Percentiles rank a stretch among this genome's conserved stretches.
Evolutionary conservation across 1,140 invertebrate genomes (phyloP).

Genomic region (Musca domestica): DNA sequence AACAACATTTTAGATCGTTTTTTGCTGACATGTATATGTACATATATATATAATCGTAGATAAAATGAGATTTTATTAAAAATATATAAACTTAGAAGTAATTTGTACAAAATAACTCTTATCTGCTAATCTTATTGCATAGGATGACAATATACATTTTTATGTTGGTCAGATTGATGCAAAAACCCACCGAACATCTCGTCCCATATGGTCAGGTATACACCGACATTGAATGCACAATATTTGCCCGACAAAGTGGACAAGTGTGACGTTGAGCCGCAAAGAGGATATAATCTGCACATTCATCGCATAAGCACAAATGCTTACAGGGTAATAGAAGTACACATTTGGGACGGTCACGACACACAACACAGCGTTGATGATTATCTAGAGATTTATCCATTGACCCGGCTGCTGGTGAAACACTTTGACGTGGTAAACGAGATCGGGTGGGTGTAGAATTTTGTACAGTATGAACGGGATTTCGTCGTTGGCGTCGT

Average conservation of each 20-base stretch:
- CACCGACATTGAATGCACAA: constrained; percentile 16
- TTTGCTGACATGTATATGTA: too few relatives aligned
- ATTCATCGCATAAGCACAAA: constrained; percentile 26
- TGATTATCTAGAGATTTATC: neutral
- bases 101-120: too few relatives aligned
- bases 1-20: too few relatives aligned
- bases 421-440: constrained; percentile 2
- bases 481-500: neutral
- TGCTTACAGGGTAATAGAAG: constrained; percentile 21
- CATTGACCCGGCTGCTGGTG: neutral
- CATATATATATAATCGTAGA: too few relatives aligned
- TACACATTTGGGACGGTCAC: constrained; percentile 21
- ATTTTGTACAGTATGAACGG: neutral
- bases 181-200: too few relatives aligned
- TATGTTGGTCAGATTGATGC: too few relatives aligned
- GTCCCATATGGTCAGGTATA: neutral
- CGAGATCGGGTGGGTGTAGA: neutral
- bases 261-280: neutral
- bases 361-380: constrained; percentile 23
- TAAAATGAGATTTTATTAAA: too few relatives aligned
- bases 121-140: too few relatives aligned
- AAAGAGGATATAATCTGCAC: constrained; percentile 14
- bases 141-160: too few relatives aligned
- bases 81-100: too few relatives aligned
- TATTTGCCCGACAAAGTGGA: constrained; percentile 21